Evolutionary conservation across 2,797 vertebrate species (phyloP).

Genomic region (Rhynchotus rufescens): DNA sequence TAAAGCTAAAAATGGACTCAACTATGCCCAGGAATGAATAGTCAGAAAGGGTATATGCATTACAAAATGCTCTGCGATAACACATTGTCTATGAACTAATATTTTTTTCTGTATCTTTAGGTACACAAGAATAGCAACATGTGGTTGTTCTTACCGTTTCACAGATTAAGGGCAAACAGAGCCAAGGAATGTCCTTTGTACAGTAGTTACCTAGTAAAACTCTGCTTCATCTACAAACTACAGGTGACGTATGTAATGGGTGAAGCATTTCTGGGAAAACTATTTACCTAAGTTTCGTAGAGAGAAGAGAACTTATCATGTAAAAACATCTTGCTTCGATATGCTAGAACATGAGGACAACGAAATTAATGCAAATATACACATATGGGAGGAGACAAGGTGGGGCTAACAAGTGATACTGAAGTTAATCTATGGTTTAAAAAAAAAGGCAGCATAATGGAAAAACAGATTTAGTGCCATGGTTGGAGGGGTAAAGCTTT

Average conservation of each 20-base stretch:
- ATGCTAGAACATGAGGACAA: constrained; percentile 30
- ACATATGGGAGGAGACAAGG: constrained; percentile 59
- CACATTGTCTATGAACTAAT: constrained; percentile 29
- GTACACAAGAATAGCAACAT: constrained; percentile 23
- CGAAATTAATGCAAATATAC: constrained; percentile 41
- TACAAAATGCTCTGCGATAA: not conserved
- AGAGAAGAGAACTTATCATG: constrained; percentile 46
- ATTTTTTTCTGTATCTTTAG: constrained; percentile 49
- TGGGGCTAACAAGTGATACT: constrained; percentile 41
- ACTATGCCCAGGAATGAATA: not conserved
- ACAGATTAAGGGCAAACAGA: constrained; percentile 55
- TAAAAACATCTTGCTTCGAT: constrained; percentile 60
- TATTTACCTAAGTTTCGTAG: constrained; percentile 41
- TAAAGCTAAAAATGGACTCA: constrained; percentile 14
- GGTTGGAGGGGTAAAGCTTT: not conserved
- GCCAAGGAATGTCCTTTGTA: constrained; percentile 32
- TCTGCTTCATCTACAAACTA: not conserved
- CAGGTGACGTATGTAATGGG: not conserved
- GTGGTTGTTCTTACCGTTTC: constrained; percentile 19
- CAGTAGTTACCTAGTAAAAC: not conserved
- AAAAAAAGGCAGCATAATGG: not conserved
- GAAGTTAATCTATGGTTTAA: constrained; percentile 21
- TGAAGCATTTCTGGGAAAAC: constrained; percentile 37
- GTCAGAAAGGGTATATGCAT: not conserved
- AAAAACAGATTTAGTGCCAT: constrained; percentile 15